These are phyloP conservation scores for Allobates femoralis DNA, from an alignment of 2,797 vertebrate genomes.

Conservation along the genomic window DNA sequence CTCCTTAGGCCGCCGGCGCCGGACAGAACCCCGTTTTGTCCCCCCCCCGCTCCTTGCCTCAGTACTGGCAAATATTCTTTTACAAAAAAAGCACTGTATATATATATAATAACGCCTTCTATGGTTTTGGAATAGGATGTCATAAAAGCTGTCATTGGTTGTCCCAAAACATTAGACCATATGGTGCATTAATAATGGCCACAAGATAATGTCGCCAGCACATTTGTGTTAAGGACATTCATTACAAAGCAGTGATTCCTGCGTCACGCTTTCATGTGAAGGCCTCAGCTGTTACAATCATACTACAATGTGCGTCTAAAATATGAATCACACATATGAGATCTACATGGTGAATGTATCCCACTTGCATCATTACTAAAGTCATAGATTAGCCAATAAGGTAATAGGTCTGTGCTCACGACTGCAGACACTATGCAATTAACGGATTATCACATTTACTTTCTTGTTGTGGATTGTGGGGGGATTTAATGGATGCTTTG, in stretches of 20 bases:
- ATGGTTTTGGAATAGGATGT: no score
- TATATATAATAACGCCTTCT: no score
- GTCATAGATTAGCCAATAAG: background rate
- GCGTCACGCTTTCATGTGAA: no score
- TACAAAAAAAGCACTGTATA: no score
- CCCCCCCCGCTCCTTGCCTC: no score
- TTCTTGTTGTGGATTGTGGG: background rate
- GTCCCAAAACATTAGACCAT: no score
- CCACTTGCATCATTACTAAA: background rate
- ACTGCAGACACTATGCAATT: slow-evolving; percentile 7
- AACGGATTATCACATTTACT: background rate
- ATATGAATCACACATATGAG: background rate
- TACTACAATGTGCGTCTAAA: background rate
- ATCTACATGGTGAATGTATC: background rate
- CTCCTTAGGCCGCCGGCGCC: no score
- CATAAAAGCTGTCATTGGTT: no score
- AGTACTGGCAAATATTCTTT: no score
- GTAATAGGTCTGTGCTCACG: background rate
- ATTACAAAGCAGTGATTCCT: background rate
- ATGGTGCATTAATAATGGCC: no score
- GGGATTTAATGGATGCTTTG: slow-evolving; percentile 13
- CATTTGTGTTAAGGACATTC: background rate
- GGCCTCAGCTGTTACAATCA: background rate
- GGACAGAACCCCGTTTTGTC: no score
- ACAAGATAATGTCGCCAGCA: no score